phyloP scores from a whole-genome alignment of 2,888 invertebrate genomes.

The Orchestes rusci region DNA sequence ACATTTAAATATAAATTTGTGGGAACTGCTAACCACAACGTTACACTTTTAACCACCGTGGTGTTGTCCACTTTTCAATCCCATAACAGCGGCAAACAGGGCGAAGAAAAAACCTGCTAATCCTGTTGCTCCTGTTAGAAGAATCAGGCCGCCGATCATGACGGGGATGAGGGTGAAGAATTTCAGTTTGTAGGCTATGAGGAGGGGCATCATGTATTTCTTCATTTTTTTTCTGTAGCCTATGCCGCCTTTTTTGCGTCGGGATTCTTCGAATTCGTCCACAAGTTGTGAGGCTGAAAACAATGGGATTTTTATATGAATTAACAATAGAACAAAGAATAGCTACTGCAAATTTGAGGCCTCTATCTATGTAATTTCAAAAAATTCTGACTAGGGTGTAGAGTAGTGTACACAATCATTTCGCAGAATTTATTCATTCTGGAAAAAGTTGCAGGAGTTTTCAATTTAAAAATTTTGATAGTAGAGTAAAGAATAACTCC shows the following conservation, averaged over 20 bases:
- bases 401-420: too few relatives aligned
- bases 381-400: too few relatives aligned
- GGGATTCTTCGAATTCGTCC: conserved; percentile 27
- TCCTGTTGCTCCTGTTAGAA: conserved; percentile 71
- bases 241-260: conserved; percentile 41
- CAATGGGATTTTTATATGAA: conserved; percentile 7
- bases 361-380: too few relatives aligned
- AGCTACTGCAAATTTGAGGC: too few relatives aligned
- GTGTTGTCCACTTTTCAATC: conserved; percentile 47
- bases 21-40: too few relatives aligned
- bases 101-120: conserved; percentile 85
- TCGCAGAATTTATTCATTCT: too few relatives aligned
- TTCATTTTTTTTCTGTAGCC: conserved; percentile 58
- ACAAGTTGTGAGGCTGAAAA: conserved; percentile 14
- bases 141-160: conserved; percentile 61
- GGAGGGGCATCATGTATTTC: conserved; percentile 65
- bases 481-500: too few relatives aligned
- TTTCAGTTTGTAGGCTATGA: conserved; percentile 78
- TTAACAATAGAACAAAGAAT: too few relatives aligned
- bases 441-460: too few relatives aligned
- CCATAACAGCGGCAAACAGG: conserved; percentile 75
- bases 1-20: too few relatives aligned
- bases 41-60: background rate
- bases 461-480: too few relatives aligned
- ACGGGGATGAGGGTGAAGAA: conserved; percentile 72